Percentiles rank a stretch among this genome's conserved stretches.
These are phyloP conservation scores for Holacanthus passer DNA, from an alignment of 2,113 vertebrate species.

Conservation along the genomic window DNA sequence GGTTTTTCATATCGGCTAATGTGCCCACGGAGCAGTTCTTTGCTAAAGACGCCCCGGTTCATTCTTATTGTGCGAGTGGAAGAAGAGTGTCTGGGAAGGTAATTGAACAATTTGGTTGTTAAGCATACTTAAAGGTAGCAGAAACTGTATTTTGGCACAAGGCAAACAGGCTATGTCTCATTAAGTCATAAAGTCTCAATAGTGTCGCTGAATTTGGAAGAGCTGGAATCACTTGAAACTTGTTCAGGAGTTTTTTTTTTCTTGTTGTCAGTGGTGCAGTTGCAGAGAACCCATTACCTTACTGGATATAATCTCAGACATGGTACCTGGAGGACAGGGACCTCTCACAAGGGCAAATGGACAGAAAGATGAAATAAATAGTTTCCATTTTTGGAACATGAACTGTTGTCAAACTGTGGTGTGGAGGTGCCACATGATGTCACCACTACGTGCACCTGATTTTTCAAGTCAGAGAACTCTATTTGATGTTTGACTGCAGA, in stretches of 20 bases:
- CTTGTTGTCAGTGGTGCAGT: conserved; percentile 7
- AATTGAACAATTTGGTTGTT: conserved; percentile 34
- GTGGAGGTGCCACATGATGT: conserved; percentile 6
- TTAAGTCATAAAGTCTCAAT: conserved; percentile 27
- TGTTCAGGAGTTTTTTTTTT: neutral
- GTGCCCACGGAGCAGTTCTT: conserved; percentile 21
- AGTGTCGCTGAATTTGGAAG: conserved; percentile 8
- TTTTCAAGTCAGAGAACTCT: conserved; percentile 20
- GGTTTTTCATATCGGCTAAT: neutral
- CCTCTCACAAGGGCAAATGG: neutral
- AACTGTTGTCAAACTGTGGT: neutral
- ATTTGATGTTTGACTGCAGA: conserved; percentile 27
- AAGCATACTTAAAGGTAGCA: conserved; percentile 23
- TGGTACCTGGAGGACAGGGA: neutral
- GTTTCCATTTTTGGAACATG: conserved; percentile 1
- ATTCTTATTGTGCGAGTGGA: conserved; percentile 8
- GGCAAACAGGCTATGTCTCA: neutral
- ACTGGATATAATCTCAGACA: conserved; percentile 7
- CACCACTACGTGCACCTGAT: neutral
- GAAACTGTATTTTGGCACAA: neutral
- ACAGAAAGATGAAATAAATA: neutral
- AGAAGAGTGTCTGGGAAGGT: conserved; percentile 18
- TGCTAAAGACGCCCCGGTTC: neutral
- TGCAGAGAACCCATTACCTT: conserved; percentile 17
- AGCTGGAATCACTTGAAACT: neutral